Conservation (phyloP, 1,140 invertebrate genomes). For the Lepidotrigona ventralis region DNA sequence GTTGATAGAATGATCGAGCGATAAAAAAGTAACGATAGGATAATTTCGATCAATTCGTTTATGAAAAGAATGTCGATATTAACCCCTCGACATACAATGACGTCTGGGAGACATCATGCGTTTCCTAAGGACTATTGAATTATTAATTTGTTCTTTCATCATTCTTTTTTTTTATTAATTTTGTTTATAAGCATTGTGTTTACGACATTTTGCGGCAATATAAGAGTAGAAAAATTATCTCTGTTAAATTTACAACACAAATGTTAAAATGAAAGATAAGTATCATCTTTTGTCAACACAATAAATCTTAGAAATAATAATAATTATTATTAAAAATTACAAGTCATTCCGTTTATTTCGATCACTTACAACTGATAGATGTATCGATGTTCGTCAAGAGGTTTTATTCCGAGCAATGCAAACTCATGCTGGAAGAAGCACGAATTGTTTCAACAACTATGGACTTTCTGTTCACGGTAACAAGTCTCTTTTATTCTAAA, state of each 20-base stretch:
- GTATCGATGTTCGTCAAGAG: background rate
- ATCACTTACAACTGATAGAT: background rate
- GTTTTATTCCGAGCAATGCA: background rate
- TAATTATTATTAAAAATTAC: background rate
- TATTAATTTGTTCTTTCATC: too few species aligned
- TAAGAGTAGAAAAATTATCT: too few species aligned
- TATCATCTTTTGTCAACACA: too few species aligned
- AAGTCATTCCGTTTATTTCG: conserved; percentile 23
- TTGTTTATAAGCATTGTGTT: too few species aligned
- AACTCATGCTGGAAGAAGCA: background rate
- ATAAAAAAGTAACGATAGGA: background rate
- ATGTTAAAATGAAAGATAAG: too few species aligned
- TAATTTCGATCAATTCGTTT: background rate
- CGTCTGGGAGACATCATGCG: too few species aligned
- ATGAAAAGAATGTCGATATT: background rate
- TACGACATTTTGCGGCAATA: too few species aligned
- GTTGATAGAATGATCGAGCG: background rate
- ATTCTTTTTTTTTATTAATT: too few species aligned
- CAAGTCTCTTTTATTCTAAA: background rate
- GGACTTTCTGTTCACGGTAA: background rate
- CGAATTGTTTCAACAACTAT: background rate
- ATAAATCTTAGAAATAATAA: background rate
- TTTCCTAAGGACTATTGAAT: too few species aligned
- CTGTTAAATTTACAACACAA: too few species aligned
- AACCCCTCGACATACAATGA: too few species aligned